Base-by-base conservation (phyloP, 2,113 vertebrate genomes). In the Podilymbus podiceps region DNA sequence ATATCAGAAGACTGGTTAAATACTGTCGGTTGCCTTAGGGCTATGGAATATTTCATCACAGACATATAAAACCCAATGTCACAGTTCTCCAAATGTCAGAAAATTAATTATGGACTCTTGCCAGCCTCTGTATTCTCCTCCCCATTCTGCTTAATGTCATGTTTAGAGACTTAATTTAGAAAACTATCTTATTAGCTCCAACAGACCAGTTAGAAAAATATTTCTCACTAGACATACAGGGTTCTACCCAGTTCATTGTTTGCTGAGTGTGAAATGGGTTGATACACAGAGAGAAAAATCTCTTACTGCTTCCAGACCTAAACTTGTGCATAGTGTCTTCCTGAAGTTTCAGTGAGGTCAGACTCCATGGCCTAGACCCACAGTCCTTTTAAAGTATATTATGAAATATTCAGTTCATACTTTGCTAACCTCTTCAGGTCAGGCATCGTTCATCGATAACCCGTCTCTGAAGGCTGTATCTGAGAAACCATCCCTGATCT, bases 41-140 rank as follows among this genome's bases (percentile, higher is more conserved):
- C 71, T 55, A 11, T 35, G 59, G 49, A 59, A 69, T 75, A 60
- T 89, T 96, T 92, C 75, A 73, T 50, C 89, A 21, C 71, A 93
- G 90, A 14, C 83, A 88, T 87, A 79, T 24, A 81, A 78, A 80
- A 67, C 69, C 94, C 88, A 60, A 58, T 88, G 95, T 89, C 96
- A 96, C 94, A 95, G 93, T 79, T 89, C 90, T 94, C 88, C 93
- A 97, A 94, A 95, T 90, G 94, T 94, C 96, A 96, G 50, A 89
- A 89, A 95, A 95, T 90, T 93, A 89, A 92, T 90, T 63, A 87
- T 94, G 88, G 85, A 89, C 76, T 81, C 33, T 63, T 93, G 87
- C 80, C 91, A 95, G 76, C 81, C 88, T 85, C 85, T 91, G 50
- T 64, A 31, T 83, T 83, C 58, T 66, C 82, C 80, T 83, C 68